Base-by-base conservation (phyloP, 2,113 vertebrate species). In the Notothenia coriiceps region DNA sequence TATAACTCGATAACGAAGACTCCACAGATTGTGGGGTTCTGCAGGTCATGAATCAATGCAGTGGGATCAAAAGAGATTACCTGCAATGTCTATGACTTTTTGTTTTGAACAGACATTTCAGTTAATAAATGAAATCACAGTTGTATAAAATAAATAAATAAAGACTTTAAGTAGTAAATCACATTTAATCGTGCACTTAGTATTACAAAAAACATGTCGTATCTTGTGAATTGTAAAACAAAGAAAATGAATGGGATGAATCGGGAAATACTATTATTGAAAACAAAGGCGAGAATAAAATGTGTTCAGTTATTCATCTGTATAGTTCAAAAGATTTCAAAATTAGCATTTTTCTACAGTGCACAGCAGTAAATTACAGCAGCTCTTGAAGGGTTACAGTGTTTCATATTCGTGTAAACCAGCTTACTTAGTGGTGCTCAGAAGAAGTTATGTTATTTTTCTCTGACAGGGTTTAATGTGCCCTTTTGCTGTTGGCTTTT, bases 321-420 rank as follows among this genome's bases (percentile, higher is more conserved):
- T 63, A 25, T 18, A 73, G 44, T 54, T 60, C n/a, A 67, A 67
- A 67, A 25, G 5, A 56, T 57, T 77, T 70, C 6, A 57, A 64
- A 74, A 73, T 55, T 13, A 52, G 14, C 33, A 43, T 65, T 74
- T 62, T 70, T 17, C 59, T 74, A 73, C 33, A 74, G 44, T 73
- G 70, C 74, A 40, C 73, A 43, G 17, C 55, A 46, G 20, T 11
- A 18, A 64, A 77, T 79, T 65, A 71, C 54, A 74, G 52, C 51
- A 55, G 44, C 13, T 72, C 65, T 62, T 33, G 22, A 65, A 72
- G 18, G 49, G 57, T 43, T 43, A 52, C 14, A 44, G 9, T 50
- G 15, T 60, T 71, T 80, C 60, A 67, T 61, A 70, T 78, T 80
- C 5, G 70, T 17, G 15, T 59, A 80, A 83, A 80, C 18, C 50